Percentiles rank a stretch among this genome's conserved stretches.
Conservation (phyloP, 30 jellyfish, hydroid and myxozoan species). For the Hydra vulgaris region DNA sequence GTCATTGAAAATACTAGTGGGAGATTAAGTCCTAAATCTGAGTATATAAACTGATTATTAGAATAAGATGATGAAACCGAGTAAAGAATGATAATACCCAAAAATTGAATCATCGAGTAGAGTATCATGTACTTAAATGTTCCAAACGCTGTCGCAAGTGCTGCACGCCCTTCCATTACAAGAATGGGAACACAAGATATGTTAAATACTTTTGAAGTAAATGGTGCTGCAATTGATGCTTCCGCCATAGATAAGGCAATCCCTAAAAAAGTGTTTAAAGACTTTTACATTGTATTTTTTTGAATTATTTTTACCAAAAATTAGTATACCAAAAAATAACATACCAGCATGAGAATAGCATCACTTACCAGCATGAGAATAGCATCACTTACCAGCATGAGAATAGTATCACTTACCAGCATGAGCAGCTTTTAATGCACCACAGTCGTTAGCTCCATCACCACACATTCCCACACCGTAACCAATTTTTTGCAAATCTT, state of each 20-base stretch:
- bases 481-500: slow-evolving; percentile 28
- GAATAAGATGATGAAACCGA: slow-evolving; percentile 16
- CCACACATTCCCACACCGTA: slow-evolving; percentile 64
- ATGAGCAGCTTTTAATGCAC: slow-evolving; percentile 51
- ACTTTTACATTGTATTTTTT: too few relatives aligned
- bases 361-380: too few relatives aligned
- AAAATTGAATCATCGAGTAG: slow-evolving; percentile 32
- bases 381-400: too few relatives aligned
- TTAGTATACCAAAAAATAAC: too few relatives aligned
- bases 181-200: slow-evolving; percentile 46
- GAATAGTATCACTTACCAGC: slow-evolving; percentile 15
- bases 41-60: slow-evolving; percentile 14
- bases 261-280: not conserved
- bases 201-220: slow-evolving; percentile 36
- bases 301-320: too few relatives aligned
- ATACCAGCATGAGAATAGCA: too few relatives aligned
- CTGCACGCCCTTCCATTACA: slow-evolving; percentile 43
- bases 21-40: slow-evolving; percentile 12
- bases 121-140: slow-evolving; percentile 35
- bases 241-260: slow-evolving; percentile 42
- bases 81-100: slow-evolving; percentile 24
- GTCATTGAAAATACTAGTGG: slow-evolving; percentile 25
- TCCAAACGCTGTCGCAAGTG: slow-evolving; percentile 44
- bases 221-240: slow-evolving; percentile 62
- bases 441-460: slow-evolving; percentile 67